Evolutionary conservation across 2,888 invertebrate species (phyloP).

Genomic region (Leptothorax acervorum): DNA sequence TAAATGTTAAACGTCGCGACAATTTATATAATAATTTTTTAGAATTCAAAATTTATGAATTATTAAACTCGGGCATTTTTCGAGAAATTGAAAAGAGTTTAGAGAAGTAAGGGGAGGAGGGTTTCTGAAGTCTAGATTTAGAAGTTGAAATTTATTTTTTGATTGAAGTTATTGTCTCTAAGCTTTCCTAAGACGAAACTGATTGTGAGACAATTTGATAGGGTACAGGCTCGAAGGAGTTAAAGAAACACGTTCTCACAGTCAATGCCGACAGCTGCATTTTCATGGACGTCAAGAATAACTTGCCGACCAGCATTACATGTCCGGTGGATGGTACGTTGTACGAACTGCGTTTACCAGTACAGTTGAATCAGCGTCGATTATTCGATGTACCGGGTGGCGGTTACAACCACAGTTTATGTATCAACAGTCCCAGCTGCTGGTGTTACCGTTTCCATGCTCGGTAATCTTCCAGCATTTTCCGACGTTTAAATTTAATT

Average conservation of each 20-base stretch:
- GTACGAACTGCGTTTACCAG: constrained; percentile 86
- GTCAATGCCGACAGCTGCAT: constrained; percentile 86
- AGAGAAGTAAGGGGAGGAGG: not conserved
- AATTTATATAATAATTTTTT: not conserved
- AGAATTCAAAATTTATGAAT: not conserved
- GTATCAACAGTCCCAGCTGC: constrained; percentile 79
- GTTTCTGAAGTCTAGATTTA: not conserved
- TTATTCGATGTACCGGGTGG: constrained; percentile 82
- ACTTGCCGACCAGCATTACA: constrained; percentile 82
- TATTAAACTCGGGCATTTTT: not conserved
- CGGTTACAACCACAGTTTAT: constrained; percentile 87
- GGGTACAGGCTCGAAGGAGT: constrained; percentile 81
- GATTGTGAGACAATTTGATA: constrained; percentile 57
- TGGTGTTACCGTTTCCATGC: constrained; percentile 82
- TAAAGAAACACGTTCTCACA: constrained; percentile 83
- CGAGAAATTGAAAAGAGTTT: not conserved
- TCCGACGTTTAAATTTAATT: not conserved
- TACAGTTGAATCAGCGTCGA: constrained; percentile 82
- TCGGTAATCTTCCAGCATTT: constrained; percentile 73
- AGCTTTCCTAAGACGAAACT: not conserved
- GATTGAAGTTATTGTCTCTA: not conserved
- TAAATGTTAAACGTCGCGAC: not conserved
- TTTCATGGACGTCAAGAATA: constrained; percentile 81
- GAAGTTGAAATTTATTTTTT: not conserved
- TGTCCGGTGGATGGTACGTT: constrained; percentile 80